Conservation (phyloP, 2,113 vertebrate species). For the Catharus fuscescens region DNA sequence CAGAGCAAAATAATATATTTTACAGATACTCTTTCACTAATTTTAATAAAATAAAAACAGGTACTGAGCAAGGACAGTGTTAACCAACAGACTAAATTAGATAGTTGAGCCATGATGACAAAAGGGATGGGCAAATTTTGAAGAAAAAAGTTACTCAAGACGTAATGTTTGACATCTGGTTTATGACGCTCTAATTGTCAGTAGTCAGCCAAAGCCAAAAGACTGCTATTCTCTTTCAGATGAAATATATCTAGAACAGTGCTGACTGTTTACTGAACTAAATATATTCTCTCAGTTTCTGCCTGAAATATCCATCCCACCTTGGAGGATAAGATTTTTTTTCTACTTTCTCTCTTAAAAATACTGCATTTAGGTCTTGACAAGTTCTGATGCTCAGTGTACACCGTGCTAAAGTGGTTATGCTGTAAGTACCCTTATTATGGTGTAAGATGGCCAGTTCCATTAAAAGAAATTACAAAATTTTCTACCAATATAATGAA, state of each 20-base stretch:
- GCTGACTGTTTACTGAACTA: not conserved
- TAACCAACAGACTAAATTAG: not conserved
- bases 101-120: not conserved
- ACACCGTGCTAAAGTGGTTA: not conserved
- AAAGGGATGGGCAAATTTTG: not conserved
- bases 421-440: not conserved
- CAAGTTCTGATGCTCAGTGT: not conserved
- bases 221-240: not conserved
- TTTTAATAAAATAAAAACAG: not conserved
- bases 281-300: not conserved
- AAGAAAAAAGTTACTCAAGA: not conserved
- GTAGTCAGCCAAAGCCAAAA: not conserved
- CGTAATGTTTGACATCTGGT: not conserved
- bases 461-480: not conserved
- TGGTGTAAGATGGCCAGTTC: not conserved
- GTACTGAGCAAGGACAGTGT: not conserved
- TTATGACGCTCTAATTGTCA: not conserved
- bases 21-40: not conserved
- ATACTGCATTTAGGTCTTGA: not conserved
- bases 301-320: not conserved
- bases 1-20: not conserved
- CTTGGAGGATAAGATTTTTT: not conserved
- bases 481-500: not conserved
- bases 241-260: not conserved
- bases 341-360: not conserved